These are phyloP conservation scores for Coregonus suidteri DNA, from an alignment of 2,797 vertebrate genomes.

Conservation along the genomic window DNA sequence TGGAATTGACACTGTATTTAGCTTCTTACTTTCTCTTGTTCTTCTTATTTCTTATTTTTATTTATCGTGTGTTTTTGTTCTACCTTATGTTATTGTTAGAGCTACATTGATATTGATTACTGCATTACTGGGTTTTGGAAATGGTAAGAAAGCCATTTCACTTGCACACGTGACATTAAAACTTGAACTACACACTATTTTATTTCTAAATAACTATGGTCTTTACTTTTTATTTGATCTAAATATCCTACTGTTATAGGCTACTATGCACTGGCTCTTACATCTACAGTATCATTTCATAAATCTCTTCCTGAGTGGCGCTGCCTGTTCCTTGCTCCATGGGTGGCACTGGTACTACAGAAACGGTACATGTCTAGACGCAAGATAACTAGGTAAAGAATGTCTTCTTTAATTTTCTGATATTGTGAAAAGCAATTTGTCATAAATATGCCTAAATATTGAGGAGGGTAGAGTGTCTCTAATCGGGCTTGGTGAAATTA, in stretches of 20 bases:
- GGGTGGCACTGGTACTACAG: constrained; percentile 50
- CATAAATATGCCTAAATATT: constrained; percentile 60
- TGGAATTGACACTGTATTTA: too few species aligned
- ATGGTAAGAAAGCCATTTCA: too few species aligned
- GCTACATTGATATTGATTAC: too few species aligned
- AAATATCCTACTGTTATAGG: not conserved
- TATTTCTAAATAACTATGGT: not conserved
- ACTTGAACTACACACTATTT: not conserved
- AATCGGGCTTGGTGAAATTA: constrained; percentile 75
- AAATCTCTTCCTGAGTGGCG: constrained; percentile 19
- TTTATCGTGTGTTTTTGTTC: too few species aligned
- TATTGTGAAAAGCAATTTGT: constrained; percentile 57
- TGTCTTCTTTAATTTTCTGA: constrained; percentile 67
- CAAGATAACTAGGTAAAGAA: constrained; percentile 53
- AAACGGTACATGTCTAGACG: constrained; percentile 33
- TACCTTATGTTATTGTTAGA: too few species aligned
- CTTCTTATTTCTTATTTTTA: too few species aligned
- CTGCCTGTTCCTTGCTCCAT: constrained; percentile 28
- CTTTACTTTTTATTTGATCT: not conserved
- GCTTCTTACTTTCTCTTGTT: too few species aligned
- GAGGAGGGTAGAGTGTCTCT: constrained; percentile 73
- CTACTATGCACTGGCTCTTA: constrained; percentile 17
- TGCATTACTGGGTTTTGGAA: too few species aligned
- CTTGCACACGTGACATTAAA: too few species aligned
- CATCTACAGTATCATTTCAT: constrained; percentile 21